Evolutionary conservation across 2,797 vertebrate genomes (phyloP), one percentile per base, ranked within the genome.

Genomic region (Anisognathus igniventris): DNA sequence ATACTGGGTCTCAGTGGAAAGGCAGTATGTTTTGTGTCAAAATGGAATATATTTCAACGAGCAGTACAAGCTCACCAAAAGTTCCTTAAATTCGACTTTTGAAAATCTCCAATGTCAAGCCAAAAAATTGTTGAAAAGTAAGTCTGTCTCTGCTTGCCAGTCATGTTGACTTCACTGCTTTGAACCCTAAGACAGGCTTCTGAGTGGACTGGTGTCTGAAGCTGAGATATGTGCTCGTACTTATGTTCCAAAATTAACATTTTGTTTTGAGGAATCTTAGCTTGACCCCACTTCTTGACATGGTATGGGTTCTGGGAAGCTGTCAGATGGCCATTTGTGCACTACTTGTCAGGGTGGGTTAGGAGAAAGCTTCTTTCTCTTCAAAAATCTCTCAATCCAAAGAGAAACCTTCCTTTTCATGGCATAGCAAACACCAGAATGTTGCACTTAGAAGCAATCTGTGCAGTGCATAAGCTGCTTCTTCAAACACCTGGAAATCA

Each of bases 1-100:
- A 91, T 77, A 40, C 37, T 31, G 2, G 23, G 22, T 81, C 66
- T 92, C 56, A 16, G 66, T 78, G 44, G 76, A 92, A 90, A 88
- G 61, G 68, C 84, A 88, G 33, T 42, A 73, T 73, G 31, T 40
- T 84, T 90, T 80, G 5, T 91, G 84, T 94, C 76, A 95, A 79
- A 96, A 73, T 15, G 53, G 70, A 88, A 19, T 71, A 77, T 80
- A 89, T 85, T 92, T 78, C 92, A 88, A 86, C 22, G 71, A 78
- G 44, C n/a, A 86, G 7, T 56, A 78, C 1, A 3, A 84, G 33
- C 5, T 83, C 35, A 62, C 80, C 31, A 66, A 35, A 75, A 33
- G 31, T 83, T 68, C 33, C 60, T 70, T 57, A 77, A 64, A 71
- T 87, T 68, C 58, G 70, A 15, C 18, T 90, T 92, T 20, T 56